A percentile compares a stretch with the other conserved stretches of the same genome.
phyloP scores from a whole-genome alignment of 2,113 vertebrate genomes.

The Heptranchias perlo region DNA sequence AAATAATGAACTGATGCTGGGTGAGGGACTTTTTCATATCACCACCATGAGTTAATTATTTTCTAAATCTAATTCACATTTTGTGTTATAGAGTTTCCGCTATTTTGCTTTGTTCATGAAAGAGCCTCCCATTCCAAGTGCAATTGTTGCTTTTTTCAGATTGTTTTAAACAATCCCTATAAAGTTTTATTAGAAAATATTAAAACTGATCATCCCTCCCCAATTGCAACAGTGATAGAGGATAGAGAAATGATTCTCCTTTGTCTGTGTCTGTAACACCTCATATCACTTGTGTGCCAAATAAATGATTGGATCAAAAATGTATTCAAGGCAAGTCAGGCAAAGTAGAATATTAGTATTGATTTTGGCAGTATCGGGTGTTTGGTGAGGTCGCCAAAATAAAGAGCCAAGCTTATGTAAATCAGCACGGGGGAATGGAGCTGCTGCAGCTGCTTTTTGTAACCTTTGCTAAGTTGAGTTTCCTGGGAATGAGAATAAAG shows the following conservation, averaged over 20 bases:
- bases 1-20: no score
- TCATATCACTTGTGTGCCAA: not conserved
- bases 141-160: no score
- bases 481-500: slow-evolving; percentile 1
- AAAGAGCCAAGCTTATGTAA: not conserved
- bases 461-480: not conserved
- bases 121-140: no score
- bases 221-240: no score
- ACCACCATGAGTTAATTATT: no score
- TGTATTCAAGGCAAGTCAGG: not conserved
- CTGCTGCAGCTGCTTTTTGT: not conserved
- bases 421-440: not conserved
- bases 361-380: not conserved
- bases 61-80: no score
- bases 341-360: not conserved
- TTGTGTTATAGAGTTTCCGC: no score
- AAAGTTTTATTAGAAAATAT: no score
- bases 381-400: not conserved
- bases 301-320: slow-evolving; percentile 3
- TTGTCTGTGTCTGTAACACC: not conserved
- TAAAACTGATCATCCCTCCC: no score
- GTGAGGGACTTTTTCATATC: no score
- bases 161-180: no score
- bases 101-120: no score
- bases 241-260: not conserved